These are phyloP conservation scores for Alca torda DNA, from an alignment of 2,797 vertebrate species.

Conservation along the genomic window DNA sequence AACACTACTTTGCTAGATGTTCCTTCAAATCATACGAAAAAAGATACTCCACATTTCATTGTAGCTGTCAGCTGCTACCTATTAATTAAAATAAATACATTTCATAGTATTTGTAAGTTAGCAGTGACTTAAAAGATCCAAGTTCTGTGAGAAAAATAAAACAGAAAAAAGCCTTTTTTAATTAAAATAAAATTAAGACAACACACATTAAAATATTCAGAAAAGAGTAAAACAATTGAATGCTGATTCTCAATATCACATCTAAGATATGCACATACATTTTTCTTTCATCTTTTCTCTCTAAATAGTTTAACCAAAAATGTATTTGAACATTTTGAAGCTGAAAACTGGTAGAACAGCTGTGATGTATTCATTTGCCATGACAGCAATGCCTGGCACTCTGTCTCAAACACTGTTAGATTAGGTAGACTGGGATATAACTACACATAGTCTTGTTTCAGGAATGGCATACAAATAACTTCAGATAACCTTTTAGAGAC, in stretches of 20 bases:
- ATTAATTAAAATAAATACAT: background rate
- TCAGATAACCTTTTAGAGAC: background rate
- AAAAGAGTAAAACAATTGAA: background rate
- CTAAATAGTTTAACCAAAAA: background rate
- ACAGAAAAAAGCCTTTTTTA: background rate
- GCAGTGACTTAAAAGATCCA: background rate
- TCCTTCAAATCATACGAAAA: background rate
- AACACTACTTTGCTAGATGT: background rate
- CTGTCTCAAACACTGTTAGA: background rate
- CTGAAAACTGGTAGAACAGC: background rate
- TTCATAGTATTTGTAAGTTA: background rate
- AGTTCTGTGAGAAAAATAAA: background rate
- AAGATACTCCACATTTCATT: background rate
- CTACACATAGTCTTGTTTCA: background rate
- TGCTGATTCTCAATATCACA: background rate
- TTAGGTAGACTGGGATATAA: background rate
- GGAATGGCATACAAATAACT: background rate
- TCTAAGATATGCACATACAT: background rate
- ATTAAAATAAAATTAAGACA: background rate
- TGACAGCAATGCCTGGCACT: background rate
- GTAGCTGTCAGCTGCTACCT: background rate
- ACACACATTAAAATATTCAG: background rate
- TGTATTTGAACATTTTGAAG: background rate
- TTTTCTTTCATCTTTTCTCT: background rate
- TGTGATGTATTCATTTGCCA: background rate